Evolutionary conservation across 2,888 invertebrate species (phyloP).

Genomic region (Masnerella sp.): DNA sequence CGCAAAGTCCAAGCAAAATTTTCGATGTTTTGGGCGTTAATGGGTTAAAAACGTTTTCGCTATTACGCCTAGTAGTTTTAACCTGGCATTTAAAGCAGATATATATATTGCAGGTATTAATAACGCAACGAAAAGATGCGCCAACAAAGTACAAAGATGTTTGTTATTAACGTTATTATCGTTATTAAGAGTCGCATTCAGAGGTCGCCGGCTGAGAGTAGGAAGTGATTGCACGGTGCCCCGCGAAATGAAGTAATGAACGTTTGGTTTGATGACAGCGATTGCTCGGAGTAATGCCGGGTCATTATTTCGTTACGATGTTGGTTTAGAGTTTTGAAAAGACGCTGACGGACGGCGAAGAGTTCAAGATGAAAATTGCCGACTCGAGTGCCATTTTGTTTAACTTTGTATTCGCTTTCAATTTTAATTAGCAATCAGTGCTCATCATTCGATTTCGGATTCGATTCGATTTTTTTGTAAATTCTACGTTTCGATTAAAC

Average conservation of each 20-base stretch:
- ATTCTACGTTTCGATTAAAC: too few relatives aligned
- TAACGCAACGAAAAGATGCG: constrained; percentile 15
- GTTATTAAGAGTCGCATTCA: constrained; percentile 26
- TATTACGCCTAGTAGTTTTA: too few relatives aligned
- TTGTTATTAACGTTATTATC: constrained; percentile 31
- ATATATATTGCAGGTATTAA: too few relatives aligned
- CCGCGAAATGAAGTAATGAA: constrained; percentile 36
- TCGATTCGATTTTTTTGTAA: too few relatives aligned
- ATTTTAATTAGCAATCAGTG: constrained; percentile 23
- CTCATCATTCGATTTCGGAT: not conserved
- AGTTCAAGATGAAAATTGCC: constrained; percentile 4
- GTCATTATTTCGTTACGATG: constrained; percentile 41
- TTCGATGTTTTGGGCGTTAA: too few relatives aligned
- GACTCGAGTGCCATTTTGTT: not conserved
- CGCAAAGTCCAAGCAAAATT: too few relatives aligned
- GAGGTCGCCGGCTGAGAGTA: constrained; percentile 18
- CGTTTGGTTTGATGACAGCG: constrained; percentile 37
- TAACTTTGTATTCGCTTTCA: constrained; percentile 7
- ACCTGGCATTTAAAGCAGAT: too few relatives aligned
- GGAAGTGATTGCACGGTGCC: constrained; percentile 31
- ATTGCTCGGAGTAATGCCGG: constrained; percentile 24
- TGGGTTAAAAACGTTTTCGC: too few relatives aligned
- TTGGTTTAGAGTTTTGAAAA: constrained; percentile 35
- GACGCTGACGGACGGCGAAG: not conserved
- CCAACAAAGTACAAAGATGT: constrained; percentile 10